Evolutionary conservation across 2,797 vertebrate species (phyloP).

Genomic region (Hyperoplus immaculatus): DNA sequence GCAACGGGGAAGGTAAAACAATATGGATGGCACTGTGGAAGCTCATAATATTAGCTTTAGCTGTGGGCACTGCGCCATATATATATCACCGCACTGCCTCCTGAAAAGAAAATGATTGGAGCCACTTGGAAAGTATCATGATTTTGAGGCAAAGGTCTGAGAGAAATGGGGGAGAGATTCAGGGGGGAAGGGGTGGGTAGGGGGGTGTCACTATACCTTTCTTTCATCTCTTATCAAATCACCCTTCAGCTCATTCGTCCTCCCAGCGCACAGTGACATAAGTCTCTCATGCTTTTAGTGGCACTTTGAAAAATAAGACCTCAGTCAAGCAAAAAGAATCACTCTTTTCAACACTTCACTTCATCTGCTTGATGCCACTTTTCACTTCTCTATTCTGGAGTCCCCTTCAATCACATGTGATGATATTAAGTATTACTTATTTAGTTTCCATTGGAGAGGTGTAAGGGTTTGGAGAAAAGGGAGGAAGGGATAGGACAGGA

Average conservation of each 20-base stretch:
- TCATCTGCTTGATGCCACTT: slow-evolving; percentile 67
- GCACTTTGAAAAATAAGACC: slow-evolving; percentile 85
- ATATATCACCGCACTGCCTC: slow-evolving; percentile 74
- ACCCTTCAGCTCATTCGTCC: slow-evolving; percentile 59
- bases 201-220: slow-evolving; percentile 60
- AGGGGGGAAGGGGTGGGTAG: slow-evolving; percentile 10
- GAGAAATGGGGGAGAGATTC: background rate
- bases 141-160: slow-evolving; percentile 68
- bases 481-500: slow-evolving; percentile 63
- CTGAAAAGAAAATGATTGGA: slow-evolving; percentile 66
- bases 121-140: slow-evolving; percentile 61
- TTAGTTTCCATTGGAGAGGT: slow-evolving; percentile 74
- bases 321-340: slow-evolving; percentile 84
- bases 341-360: slow-evolving; percentile 81
- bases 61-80: slow-evolving; percentile 80
- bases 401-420: slow-evolving; percentile 74
- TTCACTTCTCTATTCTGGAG: slow-evolving; percentile 64
- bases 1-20: slow-evolving; percentile 85
- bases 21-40: slow-evolving; percentile 78
- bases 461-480: slow-evolving; percentile 49
- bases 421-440: slow-evolving; percentile 85
- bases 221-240: slow-evolving; percentile 80
- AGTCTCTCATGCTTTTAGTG: slow-evolving; percentile 86
- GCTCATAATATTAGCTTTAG: slow-evolving; percentile 85
- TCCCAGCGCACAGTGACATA: slow-evolving; percentile 75